Base-by-base conservation (phyloP, 2,888 invertebrate genomes). In the Synanthedon andrenaeformis region DNA sequence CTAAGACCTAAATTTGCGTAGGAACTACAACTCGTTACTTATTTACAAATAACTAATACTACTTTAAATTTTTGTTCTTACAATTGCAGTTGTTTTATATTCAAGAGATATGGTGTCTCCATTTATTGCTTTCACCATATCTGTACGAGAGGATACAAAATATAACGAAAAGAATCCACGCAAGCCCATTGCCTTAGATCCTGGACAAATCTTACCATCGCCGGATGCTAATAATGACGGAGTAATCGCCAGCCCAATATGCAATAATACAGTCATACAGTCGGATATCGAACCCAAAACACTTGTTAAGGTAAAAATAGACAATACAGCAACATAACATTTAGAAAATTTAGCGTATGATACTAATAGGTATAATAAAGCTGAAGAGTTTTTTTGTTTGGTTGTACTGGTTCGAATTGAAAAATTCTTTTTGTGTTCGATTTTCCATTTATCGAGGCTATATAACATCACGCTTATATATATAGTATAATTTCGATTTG, bases 81-180 rank as follows among this genome's bases (percentile, higher is more conserved):
- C 42, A 51, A n/a, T 72, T 72, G 19, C 65, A 85, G 85, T 85
- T 28, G 68, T 69, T 2, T 63, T 85, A 4, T 73, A 67, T 52
- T 70, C 83, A 1, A 69, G 69, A 48, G 79, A 82, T 23, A 62
- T 59, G 0, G 58, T 59, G 10, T 66, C 80, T 1, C 66, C 73
- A 0, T 87, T 87, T 59, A 85, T 83, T 14, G 86, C 82, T 0
- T 86, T 84, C 55, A 76, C 81, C 1, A 83, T 86, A 63, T 82
- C 76, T 2, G 70, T 78, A 0, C 70, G 64, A 19, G 84, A 74
- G 52, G 82, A 82, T 28, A 70, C 70, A 1, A 60, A 57, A 23
- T 52, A 57, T 0, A 83, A 85, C 51, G 70, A 69, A 8, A 65
- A 69, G 13, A 87, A 87, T 53, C 70, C 70, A 2, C 65, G 83